Evolutionary conservation across 2,888 invertebrate genomes (phyloP).

Genomic region (Agriotes lineatus): DNA sequence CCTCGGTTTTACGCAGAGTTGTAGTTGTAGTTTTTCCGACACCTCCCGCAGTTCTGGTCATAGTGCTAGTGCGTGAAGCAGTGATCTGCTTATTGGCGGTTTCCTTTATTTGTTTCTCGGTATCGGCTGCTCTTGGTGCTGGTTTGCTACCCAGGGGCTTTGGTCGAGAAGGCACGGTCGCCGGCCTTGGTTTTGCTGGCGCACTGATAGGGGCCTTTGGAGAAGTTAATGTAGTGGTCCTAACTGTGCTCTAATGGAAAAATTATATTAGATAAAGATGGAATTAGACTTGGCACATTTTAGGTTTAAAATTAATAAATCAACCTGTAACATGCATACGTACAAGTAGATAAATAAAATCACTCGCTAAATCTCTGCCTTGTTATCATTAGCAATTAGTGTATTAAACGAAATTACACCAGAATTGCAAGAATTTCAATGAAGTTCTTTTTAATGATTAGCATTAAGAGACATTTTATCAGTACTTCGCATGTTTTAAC

Average conservation of each 20-base stretch:
- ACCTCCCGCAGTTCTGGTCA: conserved; percentile 47
- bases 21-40: conserved; percentile 53
- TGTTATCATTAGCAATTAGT: too few species aligned
- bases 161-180: conserved; percentile 51
- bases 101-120: conserved; percentile 76
- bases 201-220: conserved; percentile 43
- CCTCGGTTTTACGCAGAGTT: conserved; percentile 57
- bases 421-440: too few species aligned
- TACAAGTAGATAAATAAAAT: too few species aligned
- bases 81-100: conserved; percentile 76
- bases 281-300: too few species aligned
- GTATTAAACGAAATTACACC: too few species aligned
- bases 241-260: conserved; percentile 43
- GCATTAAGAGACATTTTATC: too few species aligned
- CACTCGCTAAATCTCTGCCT: too few species aligned
- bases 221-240: conserved; percentile 37
- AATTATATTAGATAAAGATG: too few species aligned
- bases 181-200: conserved; percentile 47
- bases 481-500: too few species aligned
- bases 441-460: too few species aligned
- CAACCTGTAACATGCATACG: too few species aligned
- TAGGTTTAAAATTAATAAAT: too few species aligned
- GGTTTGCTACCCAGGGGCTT: conserved; percentile 53
- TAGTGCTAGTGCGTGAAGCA: conserved; percentile 56
- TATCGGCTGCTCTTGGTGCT: conserved; percentile 54